Evolutionary conservation across 2,113 vertebrate species (phyloP).

Genomic region (Pogonocichla stellata): DNA sequence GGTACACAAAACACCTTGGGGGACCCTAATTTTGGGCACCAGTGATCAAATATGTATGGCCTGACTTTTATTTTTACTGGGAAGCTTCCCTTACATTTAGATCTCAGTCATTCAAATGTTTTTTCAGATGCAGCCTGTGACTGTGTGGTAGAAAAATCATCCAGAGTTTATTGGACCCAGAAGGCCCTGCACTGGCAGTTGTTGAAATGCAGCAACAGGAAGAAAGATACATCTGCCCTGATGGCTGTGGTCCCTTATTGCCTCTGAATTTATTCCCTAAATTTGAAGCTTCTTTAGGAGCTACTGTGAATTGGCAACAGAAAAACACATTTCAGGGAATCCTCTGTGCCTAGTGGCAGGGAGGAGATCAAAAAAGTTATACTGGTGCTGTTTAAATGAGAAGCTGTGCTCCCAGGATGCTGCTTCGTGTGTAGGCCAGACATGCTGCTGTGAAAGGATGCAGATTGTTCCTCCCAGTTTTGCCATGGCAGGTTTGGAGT

Average conservation of each 20-base stretch:
- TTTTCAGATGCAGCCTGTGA: background rate
- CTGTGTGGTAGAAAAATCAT: background rate
- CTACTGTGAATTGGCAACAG: background rate
- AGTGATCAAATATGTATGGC: background rate
- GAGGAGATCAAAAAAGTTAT: background rate
- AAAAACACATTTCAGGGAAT: background rate
- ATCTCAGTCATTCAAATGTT: background rate
- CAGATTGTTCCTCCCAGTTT: background rate
- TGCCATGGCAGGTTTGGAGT: background rate
- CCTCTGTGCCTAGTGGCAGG: background rate
- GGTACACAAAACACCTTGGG: background rate
- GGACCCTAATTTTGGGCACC: background rate
- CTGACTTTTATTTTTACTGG: background rate
- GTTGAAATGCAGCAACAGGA: background rate
- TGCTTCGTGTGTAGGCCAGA: background rate
- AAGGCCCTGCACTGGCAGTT: background rate
- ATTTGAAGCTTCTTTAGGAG: background rate
- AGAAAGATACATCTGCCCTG: background rate
- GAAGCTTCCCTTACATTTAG: background rate
- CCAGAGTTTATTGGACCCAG: background rate
- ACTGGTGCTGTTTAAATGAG: background rate
- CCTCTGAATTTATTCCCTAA: background rate
- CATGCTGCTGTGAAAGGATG: background rate
- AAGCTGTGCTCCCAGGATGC: background rate
- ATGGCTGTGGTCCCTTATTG: background rate